Base-by-base conservation (phyloP, 2,113 vertebrate genomes). In the Arenaria interpres region DNA sequence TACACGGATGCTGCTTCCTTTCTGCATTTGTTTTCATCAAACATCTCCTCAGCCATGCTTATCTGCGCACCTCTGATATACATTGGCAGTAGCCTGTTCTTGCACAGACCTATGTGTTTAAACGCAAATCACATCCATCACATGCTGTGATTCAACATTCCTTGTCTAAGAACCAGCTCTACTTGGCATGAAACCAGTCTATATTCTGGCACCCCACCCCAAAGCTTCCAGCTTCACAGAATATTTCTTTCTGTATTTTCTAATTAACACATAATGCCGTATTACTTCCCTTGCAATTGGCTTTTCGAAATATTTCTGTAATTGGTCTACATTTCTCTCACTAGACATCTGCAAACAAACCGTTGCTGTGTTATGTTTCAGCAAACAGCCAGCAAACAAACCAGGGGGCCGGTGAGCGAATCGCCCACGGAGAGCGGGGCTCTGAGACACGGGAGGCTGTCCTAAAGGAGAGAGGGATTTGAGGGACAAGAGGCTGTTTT, bases 371-470 rank as follows among this genome's bases (percentile, higher is more conserved):
- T 18, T 6, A 1, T 0, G 2, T 51, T 13, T 32, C 43, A 37
- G 59, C 81, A 69, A 69, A 19, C 9, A 68, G 46, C 37, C 25
- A 48, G 69, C 8, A n/a, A n/a, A n/a, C n/a, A n/a, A n/a, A n/a
- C n/a, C n/a, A n/a, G 74, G 53, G 32, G 27, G 53, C 63, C 27
- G 56, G 22, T 43, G 67, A 39, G 28, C 7, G 25, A 33, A 32
- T 33, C 4, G 1, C 32, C 60, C 22, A 5, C 6, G 0, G 56
- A 35, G 15, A 45, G 25, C 2, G 4, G 57, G 35, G 19, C 2
- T 3, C 23, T 12, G 41, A 33, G 64, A 67, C 14, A 27, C 0
- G 0, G 1, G 43, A 25, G 30, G 7, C 18, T 89, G 54, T 9
- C 35, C 88, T 45, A 67, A 72, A 63, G 51, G n/a, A 71, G 16